Evolutionary conservation across 2,888 invertebrate genomes (phyloP).

Genomic region (Eumerus sabulonum): DNA sequence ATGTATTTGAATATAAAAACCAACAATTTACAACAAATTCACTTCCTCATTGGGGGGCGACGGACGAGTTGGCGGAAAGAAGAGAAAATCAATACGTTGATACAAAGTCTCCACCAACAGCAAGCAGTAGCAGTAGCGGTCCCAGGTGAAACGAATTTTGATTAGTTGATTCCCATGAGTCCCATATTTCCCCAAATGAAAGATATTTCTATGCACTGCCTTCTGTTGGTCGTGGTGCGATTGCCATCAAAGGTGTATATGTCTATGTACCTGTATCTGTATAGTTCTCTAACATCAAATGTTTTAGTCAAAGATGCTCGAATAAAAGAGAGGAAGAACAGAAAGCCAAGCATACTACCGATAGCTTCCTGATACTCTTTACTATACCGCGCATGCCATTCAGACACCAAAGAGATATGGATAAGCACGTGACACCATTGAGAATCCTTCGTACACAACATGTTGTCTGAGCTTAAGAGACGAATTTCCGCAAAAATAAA

Average conservation of each 20-base stretch:
- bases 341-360: too few relatives aligned
- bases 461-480: conserved; percentile 48
- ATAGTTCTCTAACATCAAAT: conserved; percentile 46
- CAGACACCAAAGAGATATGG: conserved; percentile 31
- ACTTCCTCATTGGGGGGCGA: conserved; percentile 43
- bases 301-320: conserved; percentile 7
- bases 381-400: conserved; percentile 51
- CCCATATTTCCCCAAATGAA: conserved; percentile 76
- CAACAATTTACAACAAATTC: conserved; percentile 35
- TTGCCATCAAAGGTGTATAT: conserved; percentile 52
- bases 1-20: too few relatives aligned
- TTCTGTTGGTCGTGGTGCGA: conserved; percentile 60
- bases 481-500: conserved; percentile 16
- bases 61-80: conserved; percentile 50
- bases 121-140: conserved; percentile 68
- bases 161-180: conserved; percentile 78
- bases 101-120: conserved; percentile 61
- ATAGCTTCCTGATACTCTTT: too few relatives aligned
- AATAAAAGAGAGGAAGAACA: conserved; percentile 51
- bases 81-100: conserved; percentile 73
- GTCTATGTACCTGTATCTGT: conserved; percentile 16
- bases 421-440: conserved; percentile 51
- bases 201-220: conserved; percentile 68
- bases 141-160: conserved; percentile 79
- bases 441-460: conserved; percentile 18